These are phyloP conservation scores for Drosophila algonquin DNA, from an alignment of 2,888 invertebrate genomes.

Conservation along the genomic window DNA sequence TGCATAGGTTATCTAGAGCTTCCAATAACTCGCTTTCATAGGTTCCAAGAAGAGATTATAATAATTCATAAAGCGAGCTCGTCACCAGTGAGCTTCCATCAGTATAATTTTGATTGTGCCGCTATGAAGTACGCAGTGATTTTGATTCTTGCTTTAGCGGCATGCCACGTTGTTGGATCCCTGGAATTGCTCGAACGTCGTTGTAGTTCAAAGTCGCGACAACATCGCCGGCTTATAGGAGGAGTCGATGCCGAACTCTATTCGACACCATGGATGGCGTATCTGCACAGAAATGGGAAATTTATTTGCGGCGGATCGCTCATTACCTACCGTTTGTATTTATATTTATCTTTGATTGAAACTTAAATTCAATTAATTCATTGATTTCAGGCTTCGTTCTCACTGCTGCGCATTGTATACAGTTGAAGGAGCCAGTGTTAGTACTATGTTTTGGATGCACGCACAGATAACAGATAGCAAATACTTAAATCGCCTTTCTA, in stretches of 20 bases:
- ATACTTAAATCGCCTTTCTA: no score
- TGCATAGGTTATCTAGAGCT: no score
- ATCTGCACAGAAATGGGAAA: neutral
- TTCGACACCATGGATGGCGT: constrained; percentile 8
- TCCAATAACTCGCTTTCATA: no score
- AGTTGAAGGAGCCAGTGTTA: neutral
- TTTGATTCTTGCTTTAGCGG: neutral
- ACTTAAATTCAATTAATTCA: no score
- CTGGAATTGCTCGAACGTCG: neutral
- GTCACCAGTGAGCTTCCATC: neutral
- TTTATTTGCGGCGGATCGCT: constrained; percentile 15
- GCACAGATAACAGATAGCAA: neutral
- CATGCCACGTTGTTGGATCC: neutral
- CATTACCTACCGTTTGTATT: constrained; percentile 3
- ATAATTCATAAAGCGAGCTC: neutral
- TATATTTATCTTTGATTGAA: no score
- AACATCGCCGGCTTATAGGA: neutral
- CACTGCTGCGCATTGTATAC: constrained; percentile 8
- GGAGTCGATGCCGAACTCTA: neutral
- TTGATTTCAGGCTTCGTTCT: constrained; percentile 5
- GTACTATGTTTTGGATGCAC: neutral
- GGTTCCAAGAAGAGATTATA: neutral
- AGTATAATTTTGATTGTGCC: neutral
- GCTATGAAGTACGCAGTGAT: neutral
- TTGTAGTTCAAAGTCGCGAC: neutral